These are phyloP conservation scores for Aphis gossypii DNA, from an alignment of 1,140 invertebrate species.

Conservation along the genomic window DNA sequence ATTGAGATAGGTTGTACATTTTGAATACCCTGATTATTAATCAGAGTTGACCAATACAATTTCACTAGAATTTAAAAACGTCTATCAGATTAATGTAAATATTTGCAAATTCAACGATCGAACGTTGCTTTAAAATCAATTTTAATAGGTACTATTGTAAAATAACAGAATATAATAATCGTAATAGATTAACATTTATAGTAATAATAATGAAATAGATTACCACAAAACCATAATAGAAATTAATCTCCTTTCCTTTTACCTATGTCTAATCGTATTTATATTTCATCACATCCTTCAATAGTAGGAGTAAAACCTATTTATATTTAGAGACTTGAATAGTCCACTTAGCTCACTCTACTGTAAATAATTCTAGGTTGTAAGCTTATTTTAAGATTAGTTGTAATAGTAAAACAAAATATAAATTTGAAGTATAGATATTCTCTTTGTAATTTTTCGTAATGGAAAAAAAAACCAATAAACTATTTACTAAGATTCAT, in stretches of 20 bases:
- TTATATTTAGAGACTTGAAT: background rate
- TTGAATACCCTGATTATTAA: background rate
- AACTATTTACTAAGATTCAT: background rate
- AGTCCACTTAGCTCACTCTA: background rate
- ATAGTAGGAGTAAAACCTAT: background rate
- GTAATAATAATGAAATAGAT: background rate
- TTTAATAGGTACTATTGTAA: background rate
- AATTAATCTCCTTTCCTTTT: background rate
- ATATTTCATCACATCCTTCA: background rate
- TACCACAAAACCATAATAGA: background rate
- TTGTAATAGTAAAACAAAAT: background rate
- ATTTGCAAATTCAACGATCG: background rate
- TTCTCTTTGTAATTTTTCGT: background rate
- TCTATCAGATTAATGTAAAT: no score
- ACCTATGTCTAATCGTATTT: background rate
- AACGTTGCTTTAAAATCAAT: background rate
- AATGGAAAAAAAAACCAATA: slow-evolving; percentile 9
- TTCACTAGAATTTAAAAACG: no score
- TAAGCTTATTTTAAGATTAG: slow-evolving; percentile 6
- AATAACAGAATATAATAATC: background rate
- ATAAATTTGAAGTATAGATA: background rate
- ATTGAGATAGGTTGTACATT: background rate
- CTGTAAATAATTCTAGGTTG: background rate
- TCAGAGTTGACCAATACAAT: background rate
- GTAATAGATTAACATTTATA: background rate